These are phyloP conservation scores for Lepetodrilus schrolli DNA, from an alignment of 2,888 invertebrate genomes.

Conservation along the genomic window DNA sequence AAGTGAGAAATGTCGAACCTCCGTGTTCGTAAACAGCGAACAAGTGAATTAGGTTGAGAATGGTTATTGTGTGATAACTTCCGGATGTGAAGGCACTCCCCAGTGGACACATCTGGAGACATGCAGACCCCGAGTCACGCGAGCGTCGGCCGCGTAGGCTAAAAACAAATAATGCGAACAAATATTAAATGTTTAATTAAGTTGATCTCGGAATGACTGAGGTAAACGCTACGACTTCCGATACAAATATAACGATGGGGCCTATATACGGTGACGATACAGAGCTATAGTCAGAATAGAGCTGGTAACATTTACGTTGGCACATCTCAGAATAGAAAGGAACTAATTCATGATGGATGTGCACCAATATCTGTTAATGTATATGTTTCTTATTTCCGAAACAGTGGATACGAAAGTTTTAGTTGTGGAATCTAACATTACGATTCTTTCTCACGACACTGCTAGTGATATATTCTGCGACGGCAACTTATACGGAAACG, in stretches of 20 bases:
- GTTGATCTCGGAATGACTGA: background rate
- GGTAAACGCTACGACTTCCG: slow-evolving; percentile 10
- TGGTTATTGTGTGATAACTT: no score
- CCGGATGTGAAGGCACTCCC: no score
- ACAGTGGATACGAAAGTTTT: background rate
- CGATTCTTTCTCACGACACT: background rate
- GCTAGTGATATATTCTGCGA: slow-evolving; percentile 26
- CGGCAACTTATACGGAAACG: background rate
- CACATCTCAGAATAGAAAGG: background rate
- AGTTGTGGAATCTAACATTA: background rate
- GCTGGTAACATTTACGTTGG: background rate
- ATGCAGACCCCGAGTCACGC: background rate
- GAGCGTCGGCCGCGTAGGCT: no score
- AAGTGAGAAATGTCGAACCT: no score
- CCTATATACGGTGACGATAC: background rate
- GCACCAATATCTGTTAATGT: background rate
- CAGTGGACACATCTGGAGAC: no score
- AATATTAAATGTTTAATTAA: background rate
- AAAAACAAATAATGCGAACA: background rate
- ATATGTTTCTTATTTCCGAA: background rate
- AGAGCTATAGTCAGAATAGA: background rate
- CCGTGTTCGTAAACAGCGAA: no score
- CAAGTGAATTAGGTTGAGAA: no score
- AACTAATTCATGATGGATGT: background rate
- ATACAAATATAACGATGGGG: background rate